Base-by-base conservation (phyloP, 1,140 invertebrate genomes). In the Brachionus rubens region DNA sequence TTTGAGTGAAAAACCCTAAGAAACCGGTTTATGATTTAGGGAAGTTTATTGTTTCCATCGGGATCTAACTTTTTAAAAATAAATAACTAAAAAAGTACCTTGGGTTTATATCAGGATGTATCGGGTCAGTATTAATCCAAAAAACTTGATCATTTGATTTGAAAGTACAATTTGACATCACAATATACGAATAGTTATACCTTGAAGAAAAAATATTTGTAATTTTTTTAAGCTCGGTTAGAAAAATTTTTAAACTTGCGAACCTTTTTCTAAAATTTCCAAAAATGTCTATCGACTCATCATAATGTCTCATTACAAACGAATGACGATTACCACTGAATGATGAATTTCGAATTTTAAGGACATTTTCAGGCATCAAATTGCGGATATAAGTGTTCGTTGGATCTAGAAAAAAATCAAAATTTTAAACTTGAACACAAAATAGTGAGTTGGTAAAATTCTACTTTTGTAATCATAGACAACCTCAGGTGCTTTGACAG, bases 391-490 rank as follows among this genome's bases (percentile, higher is more conserved):
- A 72, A 2, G 36, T 40, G 33, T 50, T 40, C 4, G 68, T 21
- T 14, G 68, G 68, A 54, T 72, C 68, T 72, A 16, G 10, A 50
- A 30, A 14, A 72, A 43, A 65, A 12, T 24, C 12, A 6, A 56
- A 14, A 56, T 12, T 12, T 6, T 56, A 19, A 12, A 28, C 16
- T 28, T 33, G 52, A n/a, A n/a, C n/a, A n/a, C n/a, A n/a, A n/a
- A n/a, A n/a, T n/a, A n/a, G n/a, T n/a, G n/a, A n/a, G n/a, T n/a
- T n/a, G n/a, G 3, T 28, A 6, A 4, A 19, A 19, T 5, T 12
- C 24, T 56, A 56, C 68, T 72, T 21, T 50, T 72, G 30, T 72
- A 72, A 40, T 72, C 68, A 72, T 50, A 72, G 7, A 72, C 68
- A 50, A 26, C 9, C 33, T 54, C 48, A 9, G 72, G 72, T 59